Evolutionary conservation across 2,888 invertebrate genomes (phyloP), one percentile per base, ranked within the genome.

Genomic region (Caenorhabditis imperialis): DNA sequence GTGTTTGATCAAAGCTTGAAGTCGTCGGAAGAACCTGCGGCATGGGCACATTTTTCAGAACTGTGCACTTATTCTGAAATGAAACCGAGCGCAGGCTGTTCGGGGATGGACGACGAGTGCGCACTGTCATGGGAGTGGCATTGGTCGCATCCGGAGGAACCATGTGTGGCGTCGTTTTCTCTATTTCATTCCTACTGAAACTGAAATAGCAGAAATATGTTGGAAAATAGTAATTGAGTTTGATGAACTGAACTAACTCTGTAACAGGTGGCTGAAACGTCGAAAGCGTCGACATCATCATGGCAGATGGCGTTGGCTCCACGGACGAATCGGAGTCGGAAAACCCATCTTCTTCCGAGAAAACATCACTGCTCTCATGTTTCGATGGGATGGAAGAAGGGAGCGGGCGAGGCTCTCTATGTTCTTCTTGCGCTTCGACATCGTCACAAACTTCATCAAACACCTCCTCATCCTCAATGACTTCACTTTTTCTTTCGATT

Each of bases 371-470:
- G n/a, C 10, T 30, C 6, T 10, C 10, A 30, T 30, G 30, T 6
- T 30, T 30, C 6, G 6, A 7, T 7, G 6, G 7, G 10, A 5
- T n/a, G 1, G 48, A 50, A 35, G 20, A 45, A 27, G 44, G 20
- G 5, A 14, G 4, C n/a, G 23, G 38, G 0, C 44, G 25, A 4
- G 51, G 16, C 5, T 23, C 23, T 33, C 27, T 35, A 5, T 37
- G 5, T 14, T 61, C 35, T 37, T 67, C 67, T 8, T n/a, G n/a
- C n/a, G n/a, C n/a, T n/a, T 51, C 67, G 0, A 37, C 57, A 8
- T 63, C 69, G 20, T 75, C 75, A 42, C 62, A 62, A 12, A 75
- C 69, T 44, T 75, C 70, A 20, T 75, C 75, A n/a, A 75, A 75
- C 2, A 65, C 61, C 35, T 75, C 75, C 53, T 75, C 75, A n/a